Base-by-base conservation (phyloP, 2,888 invertebrate genomes). In the Lepidocyrtinus sp. region DNA sequence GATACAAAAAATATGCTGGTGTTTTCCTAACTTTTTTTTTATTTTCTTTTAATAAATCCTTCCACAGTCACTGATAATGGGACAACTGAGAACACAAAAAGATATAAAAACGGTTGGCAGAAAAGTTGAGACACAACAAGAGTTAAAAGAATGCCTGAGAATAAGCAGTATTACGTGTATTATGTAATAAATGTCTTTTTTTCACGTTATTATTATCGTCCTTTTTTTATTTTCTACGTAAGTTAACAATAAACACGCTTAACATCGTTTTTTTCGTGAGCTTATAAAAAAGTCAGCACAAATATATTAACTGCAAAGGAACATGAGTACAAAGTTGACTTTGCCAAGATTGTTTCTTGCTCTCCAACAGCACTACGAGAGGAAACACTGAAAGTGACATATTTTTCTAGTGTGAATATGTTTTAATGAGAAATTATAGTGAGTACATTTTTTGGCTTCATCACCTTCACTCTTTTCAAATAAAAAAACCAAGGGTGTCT, bases 51-150 rank as follows among this genome's bases (percentile, higher is more conserved):
- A 77, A 77, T 77, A 77, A 77, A 77, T 77, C 77, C 77, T 77
- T 77, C 71, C 72, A 67, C 77, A 77, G 77, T 77, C 77, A 72
- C 77, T 67, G 77, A 77, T 77, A 77, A 77, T 77, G 77, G 77
- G 77, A 77, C 77, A 77, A 72, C 77, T 72, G 77, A 77, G 77
- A 77, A 77, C 77, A 77, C 77, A 64, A 71, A 71, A 77, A 36
- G 65, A 67, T 64, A 74, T 64, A 64, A 71, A 72, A 72, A 72
- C 45, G 55, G 70, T 45, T 69, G 75, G 75, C 69, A 75, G 69
- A 68, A 45, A 24, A 55, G 36, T 3, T 25, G 24, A 26, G 36
- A 76, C 27, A 68, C 75, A 76, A 71, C 55, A 68, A 45, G 21
- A 68, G 68, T 59, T 24, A 63, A 59, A 70, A 24, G 55, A 55